phyloP scores from a whole-genome alignment of 2,797 vertebrate genomes.

The Buceros bicornis region DNA sequence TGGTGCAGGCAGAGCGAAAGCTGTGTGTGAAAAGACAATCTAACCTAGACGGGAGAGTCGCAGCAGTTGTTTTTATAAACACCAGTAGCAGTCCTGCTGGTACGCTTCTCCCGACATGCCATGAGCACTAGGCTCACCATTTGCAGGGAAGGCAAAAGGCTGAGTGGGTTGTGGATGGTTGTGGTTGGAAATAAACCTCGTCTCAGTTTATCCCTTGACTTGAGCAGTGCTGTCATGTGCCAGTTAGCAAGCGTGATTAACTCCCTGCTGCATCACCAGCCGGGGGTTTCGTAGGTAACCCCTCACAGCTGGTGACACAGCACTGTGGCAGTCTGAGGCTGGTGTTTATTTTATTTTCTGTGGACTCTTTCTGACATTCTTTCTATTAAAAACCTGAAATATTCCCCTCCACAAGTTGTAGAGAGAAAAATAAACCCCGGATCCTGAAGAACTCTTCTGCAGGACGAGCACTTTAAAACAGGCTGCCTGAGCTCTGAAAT shows the following conservation, averaged over 20 bases:
- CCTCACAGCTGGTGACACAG: not conserved
- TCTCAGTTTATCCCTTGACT: not conserved
- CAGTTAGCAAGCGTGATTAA: not conserved
- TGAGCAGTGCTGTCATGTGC: not conserved
- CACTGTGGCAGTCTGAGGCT: not conserved
- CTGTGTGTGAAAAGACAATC: not conserved
- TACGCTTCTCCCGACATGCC: not conserved
- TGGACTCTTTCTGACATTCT: not conserved
- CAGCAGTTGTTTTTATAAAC: not conserved
- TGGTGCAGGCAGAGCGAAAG: not conserved
- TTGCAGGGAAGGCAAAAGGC: not conserved
- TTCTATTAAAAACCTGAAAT: not conserved
- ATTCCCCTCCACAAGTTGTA: fast-evolving
- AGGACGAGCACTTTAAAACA: not conserved
- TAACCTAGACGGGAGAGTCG: not conserved
- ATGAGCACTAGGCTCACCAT: not conserved
- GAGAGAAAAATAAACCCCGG: not conserved
- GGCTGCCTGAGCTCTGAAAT: not conserved
- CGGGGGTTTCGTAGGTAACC: not conserved
- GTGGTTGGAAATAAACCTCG: not conserved
- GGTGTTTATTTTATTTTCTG: not conserved
- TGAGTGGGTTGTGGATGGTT: not conserved
- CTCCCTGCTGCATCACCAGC: not conserved
- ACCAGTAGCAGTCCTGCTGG: not conserved
- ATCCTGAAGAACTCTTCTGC: not conserved